These are phyloP conservation scores for Serranus cabrilla DNA, from an alignment of 2,797 vertebrate species.

Conservation along the genomic window DNA sequence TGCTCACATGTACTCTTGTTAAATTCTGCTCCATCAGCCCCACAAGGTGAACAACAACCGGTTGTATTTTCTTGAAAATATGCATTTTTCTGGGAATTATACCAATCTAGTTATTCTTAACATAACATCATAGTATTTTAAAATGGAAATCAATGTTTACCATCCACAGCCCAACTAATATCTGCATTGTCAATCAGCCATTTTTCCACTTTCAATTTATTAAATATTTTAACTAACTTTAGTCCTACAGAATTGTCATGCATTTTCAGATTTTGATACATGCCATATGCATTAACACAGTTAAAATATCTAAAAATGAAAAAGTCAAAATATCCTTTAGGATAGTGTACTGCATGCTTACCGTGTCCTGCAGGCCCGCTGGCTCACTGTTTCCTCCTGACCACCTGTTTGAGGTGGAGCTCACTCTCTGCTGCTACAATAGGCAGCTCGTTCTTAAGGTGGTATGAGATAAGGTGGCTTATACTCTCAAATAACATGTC, in stretches of 20 bases:
- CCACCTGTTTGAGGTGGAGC: conserved; percentile 94
- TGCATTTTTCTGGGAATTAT: neutral
- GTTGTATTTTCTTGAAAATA: neutral
- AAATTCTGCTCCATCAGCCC: neutral
- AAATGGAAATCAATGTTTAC: neutral
- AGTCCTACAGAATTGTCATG: too few relatives aligned
- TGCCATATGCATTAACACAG: too few relatives aligned
- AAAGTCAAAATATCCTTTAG: too few relatives aligned
- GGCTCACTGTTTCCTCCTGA: conserved; percentile 89
- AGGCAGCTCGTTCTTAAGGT: conserved; percentile 94
- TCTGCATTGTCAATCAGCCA: neutral
- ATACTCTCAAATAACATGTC: conserved; percentile 98
- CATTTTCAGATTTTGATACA: too few relatives aligned
- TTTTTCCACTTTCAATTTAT: too few relatives aligned
- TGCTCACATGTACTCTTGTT: neutral
- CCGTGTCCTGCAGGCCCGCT: conserved; percentile 35
- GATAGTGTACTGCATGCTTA: conserved; percentile 33
- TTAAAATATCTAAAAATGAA: too few relatives aligned
- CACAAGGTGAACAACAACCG: neutral
- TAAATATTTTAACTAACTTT: too few relatives aligned
- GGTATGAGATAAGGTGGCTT: conserved; percentile 96
- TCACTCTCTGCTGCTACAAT: conserved; percentile 96
- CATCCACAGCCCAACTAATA: neutral
- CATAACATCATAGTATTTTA: too few relatives aligned
- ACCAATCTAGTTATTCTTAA: neutral